Percentiles rank a stretch among this genome's conserved stretches.
phyloP scores from a whole-genome alignment of 2,113 vertebrate genomes.

The Malurus alboscapulatus region DNA sequence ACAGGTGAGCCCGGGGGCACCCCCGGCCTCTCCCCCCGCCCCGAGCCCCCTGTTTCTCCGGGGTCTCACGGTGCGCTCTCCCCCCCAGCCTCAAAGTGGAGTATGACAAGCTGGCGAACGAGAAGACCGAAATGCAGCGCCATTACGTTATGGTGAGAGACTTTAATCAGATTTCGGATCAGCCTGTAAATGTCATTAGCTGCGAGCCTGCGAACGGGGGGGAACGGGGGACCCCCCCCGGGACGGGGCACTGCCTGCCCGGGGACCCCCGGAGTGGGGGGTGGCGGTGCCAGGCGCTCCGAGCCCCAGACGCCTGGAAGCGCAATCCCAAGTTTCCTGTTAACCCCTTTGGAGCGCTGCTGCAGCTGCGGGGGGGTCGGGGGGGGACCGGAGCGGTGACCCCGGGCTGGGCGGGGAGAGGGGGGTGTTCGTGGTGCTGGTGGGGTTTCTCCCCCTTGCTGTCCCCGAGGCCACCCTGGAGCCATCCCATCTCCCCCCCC shows the following conservation, averaged over 20 bases:
- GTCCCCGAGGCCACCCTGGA: neutral
- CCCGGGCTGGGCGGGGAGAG: no score
- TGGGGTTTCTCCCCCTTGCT: neutral
- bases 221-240: neutral
- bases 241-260: no score
- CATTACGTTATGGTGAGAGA: conserved; percentile 95
- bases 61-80: neutral
- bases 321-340: neutral
- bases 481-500: neutral
- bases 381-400: neutral
- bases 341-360: neutral
- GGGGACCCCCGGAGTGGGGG: neutral
- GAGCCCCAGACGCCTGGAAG: neutral
- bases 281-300: neutral
- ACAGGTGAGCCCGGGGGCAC: no score
- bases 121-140: conserved; percentile 96
- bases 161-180: conserved; percentile 45
- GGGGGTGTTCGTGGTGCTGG: neutral
- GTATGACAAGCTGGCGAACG: conserved; percentile 93
- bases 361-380: neutral
- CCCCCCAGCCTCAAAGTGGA: conserved; percentile 85
- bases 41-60: no score
- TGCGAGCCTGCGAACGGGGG: neutral
- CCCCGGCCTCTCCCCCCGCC: no score
- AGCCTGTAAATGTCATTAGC: conserved; percentile 19